Percentiles rank a stretch among this genome's conserved stretches.
These are phyloP conservation scores for Parotocinclus haroldoi DNA, from an alignment of 2,797 vertebrate species.

Conservation along the genomic window DNA sequence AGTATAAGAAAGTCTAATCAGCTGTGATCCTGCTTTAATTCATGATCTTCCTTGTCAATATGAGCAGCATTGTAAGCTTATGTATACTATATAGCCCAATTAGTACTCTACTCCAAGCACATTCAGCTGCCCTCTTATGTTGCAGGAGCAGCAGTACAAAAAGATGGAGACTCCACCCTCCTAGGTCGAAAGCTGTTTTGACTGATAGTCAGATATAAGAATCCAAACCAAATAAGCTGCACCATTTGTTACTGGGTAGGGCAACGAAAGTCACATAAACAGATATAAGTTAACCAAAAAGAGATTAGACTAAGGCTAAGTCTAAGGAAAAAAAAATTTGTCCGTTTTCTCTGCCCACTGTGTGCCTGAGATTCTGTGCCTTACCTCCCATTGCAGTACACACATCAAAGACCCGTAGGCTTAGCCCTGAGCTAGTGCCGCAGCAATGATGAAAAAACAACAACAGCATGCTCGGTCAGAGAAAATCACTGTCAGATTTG, in stretches of 20 bases:
- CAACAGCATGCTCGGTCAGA: conserved; percentile 50
- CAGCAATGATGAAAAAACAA: conserved; percentile 60
- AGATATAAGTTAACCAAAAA: conserved; percentile 30
- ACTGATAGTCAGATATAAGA: too few relatives aligned
- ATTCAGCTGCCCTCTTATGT: too few relatives aligned
- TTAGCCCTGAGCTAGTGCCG: conserved; percentile 24
- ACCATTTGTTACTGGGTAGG: too few relatives aligned
- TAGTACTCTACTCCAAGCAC: too few relatives aligned
- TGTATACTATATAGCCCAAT: too few relatives aligned
- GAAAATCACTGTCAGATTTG: conserved; percentile 47
- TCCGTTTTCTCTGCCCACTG: conserved; percentile 26
- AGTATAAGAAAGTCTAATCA: too few relatives aligned
- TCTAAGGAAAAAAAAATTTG: conserved; percentile 40
- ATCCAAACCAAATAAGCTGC: too few relatives aligned
- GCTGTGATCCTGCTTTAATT: too few relatives aligned
- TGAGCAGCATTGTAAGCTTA: too few relatives aligned
- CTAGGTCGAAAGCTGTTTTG: background rate
- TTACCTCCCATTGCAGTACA: conserved; percentile 27
- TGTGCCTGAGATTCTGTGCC: conserved; percentile 31
- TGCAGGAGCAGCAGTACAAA: too few relatives aligned
- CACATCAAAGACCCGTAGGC: conserved; percentile 64
- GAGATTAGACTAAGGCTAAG: conserved; percentile 28
- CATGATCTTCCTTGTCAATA: too few relatives aligned
- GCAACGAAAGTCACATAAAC: too few relatives aligned
- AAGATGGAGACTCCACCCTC: background rate